A percentile compares a stretch with the other conserved stretches of the same genome.
phyloP scores from a whole-genome alignment of 2,888 invertebrate genomes.

The Caenorhabditis sp. region DNA sequence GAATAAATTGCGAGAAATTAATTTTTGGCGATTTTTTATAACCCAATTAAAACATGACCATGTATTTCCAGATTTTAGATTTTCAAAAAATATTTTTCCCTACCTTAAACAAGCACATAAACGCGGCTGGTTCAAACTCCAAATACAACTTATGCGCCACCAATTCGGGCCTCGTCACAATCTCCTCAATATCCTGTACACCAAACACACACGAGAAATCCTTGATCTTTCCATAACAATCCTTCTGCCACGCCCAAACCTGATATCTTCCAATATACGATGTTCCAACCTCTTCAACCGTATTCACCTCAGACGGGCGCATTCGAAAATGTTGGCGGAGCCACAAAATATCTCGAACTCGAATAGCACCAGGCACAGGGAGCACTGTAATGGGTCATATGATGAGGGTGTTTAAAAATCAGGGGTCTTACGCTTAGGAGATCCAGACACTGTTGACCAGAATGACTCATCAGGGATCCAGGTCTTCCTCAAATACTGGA shows the following conservation, averaged over 20 bases:
- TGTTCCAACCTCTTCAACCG: conserved; percentile 38
- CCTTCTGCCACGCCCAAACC: conserved; percentile 48
- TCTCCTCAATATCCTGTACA: conserved; percentile 45
- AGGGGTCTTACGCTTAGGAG: conserved; percentile 20
- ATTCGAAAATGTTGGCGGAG: conserved; percentile 38
- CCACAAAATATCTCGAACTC: conserved; percentile 45
- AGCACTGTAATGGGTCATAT: conserved; percentile 16
- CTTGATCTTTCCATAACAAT: conserved; percentile 43
- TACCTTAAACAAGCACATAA: conserved; percentile 52
- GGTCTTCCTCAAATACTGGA: conserved; percentile 41
- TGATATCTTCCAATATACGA: conserved; percentile 51
- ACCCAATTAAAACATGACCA: not conserved
- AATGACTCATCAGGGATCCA: conserved; percentile 58
- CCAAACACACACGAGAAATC: conserved; percentile 50
- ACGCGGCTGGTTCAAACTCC: conserved; percentile 49
- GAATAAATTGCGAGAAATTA: not conserved
- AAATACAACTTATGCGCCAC: conserved; percentile 55
- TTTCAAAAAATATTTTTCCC: conserved; percentile 1
- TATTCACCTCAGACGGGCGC: conserved; percentile 33
- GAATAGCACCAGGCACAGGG: conserved; percentile 43
- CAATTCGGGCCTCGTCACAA: conserved; percentile 45
- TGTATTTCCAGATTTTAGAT: too few species aligned
- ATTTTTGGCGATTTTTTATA: not conserved
- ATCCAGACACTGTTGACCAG: conserved; percentile 52
- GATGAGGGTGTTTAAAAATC: not conserved